phyloP scores from a whole-genome alignment of 1,140 invertebrate species.

The Pogonomyrmex californicus region DNA sequence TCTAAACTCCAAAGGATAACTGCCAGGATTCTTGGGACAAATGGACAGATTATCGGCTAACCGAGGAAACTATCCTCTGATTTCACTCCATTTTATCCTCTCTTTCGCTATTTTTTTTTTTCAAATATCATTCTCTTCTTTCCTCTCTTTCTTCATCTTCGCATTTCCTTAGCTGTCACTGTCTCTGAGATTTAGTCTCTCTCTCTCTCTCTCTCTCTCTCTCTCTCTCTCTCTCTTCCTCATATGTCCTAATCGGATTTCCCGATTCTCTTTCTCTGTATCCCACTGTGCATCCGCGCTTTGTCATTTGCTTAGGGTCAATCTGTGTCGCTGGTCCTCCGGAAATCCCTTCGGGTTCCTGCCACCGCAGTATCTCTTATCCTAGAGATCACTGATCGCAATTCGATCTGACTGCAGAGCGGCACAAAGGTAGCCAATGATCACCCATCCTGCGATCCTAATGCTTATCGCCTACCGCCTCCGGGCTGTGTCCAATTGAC shows the following conservation, averaged over 20 bases:
- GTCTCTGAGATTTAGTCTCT: constrained; percentile 3
- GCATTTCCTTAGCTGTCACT: constrained; percentile 18
- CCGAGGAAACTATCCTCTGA: constrained; percentile 80
- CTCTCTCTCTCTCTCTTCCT: constrained; percentile 22
- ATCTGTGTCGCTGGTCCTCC: constrained; percentile 78
- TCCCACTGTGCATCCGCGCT: constrained; percentile 73
- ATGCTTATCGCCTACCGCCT: constrained; percentile 71
- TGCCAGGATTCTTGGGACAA: constrained; percentile 80
- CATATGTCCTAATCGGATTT: background rate
- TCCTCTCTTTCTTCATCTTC: background rate
- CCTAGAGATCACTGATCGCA: constrained; percentile 82
- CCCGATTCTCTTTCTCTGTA: constrained; percentile 18
- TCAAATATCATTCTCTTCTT: background rate
- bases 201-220: constrained; percentile 6
- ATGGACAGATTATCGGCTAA: constrained; percentile 83
- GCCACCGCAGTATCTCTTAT: constrained; percentile 68
- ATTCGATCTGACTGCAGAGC: constrained; percentile 80
- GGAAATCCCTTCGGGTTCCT: constrained; percentile 80
- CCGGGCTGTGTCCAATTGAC: constrained; percentile 40
- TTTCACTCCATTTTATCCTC: constrained; percentile 68
- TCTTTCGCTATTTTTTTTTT: too few relatives aligned
- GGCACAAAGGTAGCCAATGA: constrained; percentile 77
- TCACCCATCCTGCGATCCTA: constrained; percentile 67
- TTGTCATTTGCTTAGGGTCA: constrained; percentile 85
- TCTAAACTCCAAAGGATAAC: constrained; percentile 82